A percentile compares a stretch with the other conserved stretches of the same genome.
phyloP scores from a whole-genome alignment of 2,113 vertebrate species.

The Thamnaconus septentrionalis region DNA sequence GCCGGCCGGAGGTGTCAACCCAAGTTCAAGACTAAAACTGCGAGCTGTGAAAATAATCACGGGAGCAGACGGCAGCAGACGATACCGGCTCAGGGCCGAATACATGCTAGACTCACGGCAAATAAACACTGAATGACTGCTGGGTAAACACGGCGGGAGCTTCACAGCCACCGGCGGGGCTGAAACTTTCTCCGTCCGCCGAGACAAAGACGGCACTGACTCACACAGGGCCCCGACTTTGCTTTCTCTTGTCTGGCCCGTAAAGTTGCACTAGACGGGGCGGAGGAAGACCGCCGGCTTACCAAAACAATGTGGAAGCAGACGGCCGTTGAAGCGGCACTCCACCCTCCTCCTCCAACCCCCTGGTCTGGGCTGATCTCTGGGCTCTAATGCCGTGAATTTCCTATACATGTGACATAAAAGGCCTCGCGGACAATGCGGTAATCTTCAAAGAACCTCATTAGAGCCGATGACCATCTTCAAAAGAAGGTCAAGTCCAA shows the following conservation, averaged over 20 bases:
- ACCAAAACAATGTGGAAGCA: constrained; percentile 25
- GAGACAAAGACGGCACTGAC: constrained; percentile 28
- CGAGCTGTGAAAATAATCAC: constrained; percentile 35
- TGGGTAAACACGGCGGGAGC: constrained; percentile 56
- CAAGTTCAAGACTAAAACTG: constrained; percentile 23
- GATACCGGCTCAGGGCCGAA: constrained; percentile 24
- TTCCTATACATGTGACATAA: constrained; percentile 40
- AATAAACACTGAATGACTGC: constrained; percentile 48
- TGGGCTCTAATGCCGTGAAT: constrained; percentile 40
- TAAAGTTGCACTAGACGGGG: constrained; percentile 23
- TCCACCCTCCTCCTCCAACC: constrained; percentile 10
- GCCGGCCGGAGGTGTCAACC: no score
- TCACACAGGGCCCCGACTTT: constrained; percentile 43
- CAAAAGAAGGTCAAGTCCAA: constrained; percentile 51
- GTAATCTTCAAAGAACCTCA: constrained; percentile 64
- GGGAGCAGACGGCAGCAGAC: constrained; percentile 13
- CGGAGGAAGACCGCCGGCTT: constrained; percentile 10
- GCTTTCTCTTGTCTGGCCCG: constrained; percentile 39
- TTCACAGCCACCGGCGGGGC: constrained; percentile 41
- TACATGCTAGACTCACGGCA: constrained; percentile 42
- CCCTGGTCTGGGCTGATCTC: constrained; percentile 24
- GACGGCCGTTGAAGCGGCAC: constrained; percentile 7
- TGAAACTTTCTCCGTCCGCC: constrained; percentile 26
- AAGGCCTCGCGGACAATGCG: constrained; percentile 40
- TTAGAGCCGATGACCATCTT: constrained; percentile 42